These are phyloP conservation scores for Pseudomyrmex sp. DNA, from an alignment of 1,140 invertebrate species.

Conservation along the genomic window DNA sequence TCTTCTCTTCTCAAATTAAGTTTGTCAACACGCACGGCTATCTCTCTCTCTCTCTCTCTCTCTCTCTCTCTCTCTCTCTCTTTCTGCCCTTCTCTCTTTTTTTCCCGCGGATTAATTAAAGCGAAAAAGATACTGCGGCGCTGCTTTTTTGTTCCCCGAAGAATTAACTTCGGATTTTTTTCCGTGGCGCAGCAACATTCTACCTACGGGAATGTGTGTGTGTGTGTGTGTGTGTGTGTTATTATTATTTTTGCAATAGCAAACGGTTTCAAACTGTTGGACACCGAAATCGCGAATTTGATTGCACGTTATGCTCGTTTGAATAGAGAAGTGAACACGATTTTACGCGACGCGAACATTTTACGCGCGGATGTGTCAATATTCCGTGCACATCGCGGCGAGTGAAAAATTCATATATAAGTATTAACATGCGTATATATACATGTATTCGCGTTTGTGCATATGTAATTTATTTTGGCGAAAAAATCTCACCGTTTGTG, in stretches of 20 bases:
- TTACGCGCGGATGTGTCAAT: not conserved
- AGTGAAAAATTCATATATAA: conserved; percentile 7
- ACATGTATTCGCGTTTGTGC: not conserved
- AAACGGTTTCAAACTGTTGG: not conserved
- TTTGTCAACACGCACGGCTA: not conserved
- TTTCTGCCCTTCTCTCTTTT: no score
- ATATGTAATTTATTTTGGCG: not conserved
- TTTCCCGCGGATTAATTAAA: no score
- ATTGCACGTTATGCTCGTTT: not conserved
- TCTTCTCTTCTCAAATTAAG: not conserved
- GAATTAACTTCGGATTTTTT: not conserved
- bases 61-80: not conserved
- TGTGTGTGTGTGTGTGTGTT: no score
- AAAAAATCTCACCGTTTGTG: not conserved
- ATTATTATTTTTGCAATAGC: not conserved
- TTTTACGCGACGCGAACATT: conserved; percentile 25
- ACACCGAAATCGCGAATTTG: not conserved
- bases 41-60: not conserved
- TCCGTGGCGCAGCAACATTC: not conserved
- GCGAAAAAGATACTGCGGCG: not conserved
- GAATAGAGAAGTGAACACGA: conserved; percentile 17
- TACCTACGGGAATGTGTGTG: not conserved
- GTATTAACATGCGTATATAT: not conserved
- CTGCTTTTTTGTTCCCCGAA: not conserved
- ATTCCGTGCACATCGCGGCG: not conserved